Percentiles rank a stretch among this genome's conserved stretches.
phyloP scores from a whole-genome alignment of 1,140 invertebrate species.

The Bombus fervidus region DNA sequence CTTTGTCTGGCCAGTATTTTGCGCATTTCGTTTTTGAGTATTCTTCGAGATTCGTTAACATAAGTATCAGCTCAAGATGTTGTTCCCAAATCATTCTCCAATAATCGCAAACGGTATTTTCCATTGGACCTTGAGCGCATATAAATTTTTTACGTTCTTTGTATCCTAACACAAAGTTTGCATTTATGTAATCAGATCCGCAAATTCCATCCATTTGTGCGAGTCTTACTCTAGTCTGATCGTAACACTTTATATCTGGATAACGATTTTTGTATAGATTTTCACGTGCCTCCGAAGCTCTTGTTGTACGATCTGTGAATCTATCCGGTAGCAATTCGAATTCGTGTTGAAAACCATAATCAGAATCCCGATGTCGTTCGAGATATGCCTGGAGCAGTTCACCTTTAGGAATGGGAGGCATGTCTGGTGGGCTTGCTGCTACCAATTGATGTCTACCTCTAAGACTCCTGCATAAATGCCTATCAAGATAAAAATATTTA shows the following conservation, averaged over 20 bases:
- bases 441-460: slow-evolving; percentile 87
- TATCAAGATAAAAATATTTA: slow-evolving; percentile 71
- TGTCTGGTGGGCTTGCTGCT: slow-evolving; percentile 88
- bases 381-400: slow-evolving; percentile 89
- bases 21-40: slow-evolving; percentile 96
- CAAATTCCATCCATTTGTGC: slow-evolving; percentile 88
- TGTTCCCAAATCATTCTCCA: slow-evolving; percentile 99
- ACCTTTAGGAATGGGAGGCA: slow-evolving; percentile 89
- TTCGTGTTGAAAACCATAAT: slow-evolving; percentile 94
- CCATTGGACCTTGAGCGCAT: slow-evolving; percentile 96
- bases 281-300: slow-evolving; percentile 93
- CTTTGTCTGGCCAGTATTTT: slow-evolving; percentile 95
- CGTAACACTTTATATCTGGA: slow-evolving; percentile 95
- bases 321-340: slow-evolving; percentile 93
- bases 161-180: slow-evolving; percentile 95
- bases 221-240: slow-evolving; percentile 94
- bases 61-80: slow-evolving; percentile 94
- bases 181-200: slow-evolving; percentile 96
- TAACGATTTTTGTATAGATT: slow-evolving; percentile 94
- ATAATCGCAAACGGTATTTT: slow-evolving; percentile 96
- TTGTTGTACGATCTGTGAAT: slow-evolving; percentile 92
- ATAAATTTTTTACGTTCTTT: slow-evolving; percentile 97
- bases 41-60: slow-evolving; percentile 97
- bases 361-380: slow-evolving; percentile 92
- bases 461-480: slow-evolving; percentile 85